Percentiles rank a stretch among this genome's conserved stretches.
phyloP scores from a whole-genome alignment of 2,797 vertebrate species.

The Sebastolobus altivelis region DNA sequence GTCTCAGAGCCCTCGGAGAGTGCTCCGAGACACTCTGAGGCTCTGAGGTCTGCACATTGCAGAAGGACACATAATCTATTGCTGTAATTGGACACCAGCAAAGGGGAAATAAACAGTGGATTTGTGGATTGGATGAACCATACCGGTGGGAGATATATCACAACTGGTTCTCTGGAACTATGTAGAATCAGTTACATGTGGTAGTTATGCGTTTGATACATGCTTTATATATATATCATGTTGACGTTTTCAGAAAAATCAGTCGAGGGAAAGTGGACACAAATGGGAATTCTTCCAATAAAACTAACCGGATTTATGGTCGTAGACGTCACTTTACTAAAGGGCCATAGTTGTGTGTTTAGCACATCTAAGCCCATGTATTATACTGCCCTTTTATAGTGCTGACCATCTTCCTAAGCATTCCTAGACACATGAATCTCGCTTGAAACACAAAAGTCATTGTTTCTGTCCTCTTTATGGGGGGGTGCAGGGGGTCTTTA shows the following conservation, averaged over 20 bases:
- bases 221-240: constrained; percentile 7
- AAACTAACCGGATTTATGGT: neutral
- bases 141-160: constrained; percentile 25
- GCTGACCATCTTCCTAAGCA: neutral
- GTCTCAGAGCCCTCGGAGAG: constrained; percentile 43
- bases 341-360: neutral
- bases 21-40: neutral
- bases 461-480: too few relatives aligned
- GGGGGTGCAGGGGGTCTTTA: too few relatives aligned
- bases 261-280: neutral
- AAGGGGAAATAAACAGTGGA: constrained; percentile 54
- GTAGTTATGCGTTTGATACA: constrained; percentile 28
- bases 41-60: constrained; percentile 15
- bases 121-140: constrained; percentile 55
- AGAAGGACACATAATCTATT: constrained; percentile 66
- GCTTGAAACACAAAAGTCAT: too few relatives aligned
- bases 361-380: neutral
- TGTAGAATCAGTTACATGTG: constrained; percentile 24
- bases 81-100: constrained; percentile 57
- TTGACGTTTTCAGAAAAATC: constrained; percentile 21
- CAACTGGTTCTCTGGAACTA: constrained; percentile 37
- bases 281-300: constrained; percentile 26
- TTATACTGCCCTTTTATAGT: neutral
- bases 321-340: neutral
- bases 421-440: neutral